Evolutionary conservation across 2,113 vertebrate species (phyloP).

Genomic region (Ailurus styani): DNA sequence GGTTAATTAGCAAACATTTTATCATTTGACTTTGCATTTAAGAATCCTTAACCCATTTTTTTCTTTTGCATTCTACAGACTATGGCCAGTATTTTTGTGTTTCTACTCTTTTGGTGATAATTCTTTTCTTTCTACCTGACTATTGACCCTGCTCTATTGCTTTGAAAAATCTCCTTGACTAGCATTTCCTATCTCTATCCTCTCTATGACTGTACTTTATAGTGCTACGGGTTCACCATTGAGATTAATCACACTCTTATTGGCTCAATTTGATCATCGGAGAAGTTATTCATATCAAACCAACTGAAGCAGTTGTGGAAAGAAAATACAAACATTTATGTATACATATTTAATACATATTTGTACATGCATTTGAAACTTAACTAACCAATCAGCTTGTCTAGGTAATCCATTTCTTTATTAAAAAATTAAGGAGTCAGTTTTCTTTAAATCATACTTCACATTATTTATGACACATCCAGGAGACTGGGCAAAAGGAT

Average conservation of each 20-base stretch:
- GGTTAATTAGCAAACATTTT: slow-evolving; percentile 62
- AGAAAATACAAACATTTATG: background rate
- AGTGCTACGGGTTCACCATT: background rate
- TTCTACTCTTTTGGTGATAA: background rate
- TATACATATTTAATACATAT: background rate
- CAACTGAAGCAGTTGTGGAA: background rate
- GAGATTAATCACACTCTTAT: background rate
- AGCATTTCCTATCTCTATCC: background rate
- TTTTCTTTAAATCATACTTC: background rate
- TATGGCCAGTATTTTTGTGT: background rate
- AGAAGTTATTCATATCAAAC: background rate
- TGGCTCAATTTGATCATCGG: background rate
- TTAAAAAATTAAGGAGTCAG: background rate
- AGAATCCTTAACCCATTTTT: slow-evolving; percentile 11
- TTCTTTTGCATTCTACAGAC: background rate
- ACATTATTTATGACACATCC: background rate
- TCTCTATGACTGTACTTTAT: background rate
- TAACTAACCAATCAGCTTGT: background rate
- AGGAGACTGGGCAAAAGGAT: background rate
- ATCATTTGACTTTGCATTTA: slow-evolving; percentile 52
- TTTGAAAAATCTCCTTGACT: background rate
- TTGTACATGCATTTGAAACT: background rate
- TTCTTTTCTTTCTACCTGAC: background rate
- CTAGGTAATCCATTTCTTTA: background rate
- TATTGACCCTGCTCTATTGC: background rate